phyloP scores from a whole-genome alignment of 2,113 vertebrate genomes.

The Tauraco erythrolophus region DNA sequence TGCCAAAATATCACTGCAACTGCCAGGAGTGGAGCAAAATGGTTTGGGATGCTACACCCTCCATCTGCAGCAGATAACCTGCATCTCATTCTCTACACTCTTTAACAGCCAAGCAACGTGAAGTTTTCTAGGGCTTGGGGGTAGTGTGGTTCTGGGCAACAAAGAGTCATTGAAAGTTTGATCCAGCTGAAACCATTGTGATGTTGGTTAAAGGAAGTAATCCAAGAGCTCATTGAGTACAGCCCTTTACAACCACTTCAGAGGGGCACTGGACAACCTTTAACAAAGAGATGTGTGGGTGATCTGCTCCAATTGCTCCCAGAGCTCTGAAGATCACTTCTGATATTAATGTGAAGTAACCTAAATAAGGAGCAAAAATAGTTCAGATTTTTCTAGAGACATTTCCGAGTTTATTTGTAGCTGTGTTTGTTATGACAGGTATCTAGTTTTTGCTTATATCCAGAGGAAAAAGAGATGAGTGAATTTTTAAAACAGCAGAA shows the following conservation, averaged over 20 bases:
- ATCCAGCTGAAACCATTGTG: neutral
- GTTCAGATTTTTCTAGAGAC: neutral
- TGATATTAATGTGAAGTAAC: neutral
- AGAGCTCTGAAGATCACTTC: neutral
- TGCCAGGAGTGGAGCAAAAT: neutral
- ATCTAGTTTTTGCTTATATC: neutral
- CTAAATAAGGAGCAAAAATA: neutral
- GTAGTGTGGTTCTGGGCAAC: neutral
- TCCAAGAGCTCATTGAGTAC: neutral
- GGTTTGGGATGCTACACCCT: neutral
- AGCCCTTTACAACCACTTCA: neutral
- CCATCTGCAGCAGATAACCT: neutral
- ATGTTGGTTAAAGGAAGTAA: neutral
- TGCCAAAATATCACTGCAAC: neutral
- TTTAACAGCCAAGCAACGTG: neutral
- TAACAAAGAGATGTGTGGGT: neutral
- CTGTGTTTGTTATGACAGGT: neutral
- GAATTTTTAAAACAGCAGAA: neutral
- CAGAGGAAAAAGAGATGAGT: neutral
- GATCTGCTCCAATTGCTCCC: neutral
- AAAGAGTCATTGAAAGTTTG: neutral
- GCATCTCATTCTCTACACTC: neutral
- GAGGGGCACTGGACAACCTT: neutral
- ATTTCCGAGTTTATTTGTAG: neutral
- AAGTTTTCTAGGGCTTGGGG: neutral